A percentile compares a stretch with the other conserved stretches of the same genome.
These are phyloP conservation scores for Cheumatopsyche charites DNA, from an alignment of 1,140 invertebrate species.

Conservation along the genomic window DNA sequence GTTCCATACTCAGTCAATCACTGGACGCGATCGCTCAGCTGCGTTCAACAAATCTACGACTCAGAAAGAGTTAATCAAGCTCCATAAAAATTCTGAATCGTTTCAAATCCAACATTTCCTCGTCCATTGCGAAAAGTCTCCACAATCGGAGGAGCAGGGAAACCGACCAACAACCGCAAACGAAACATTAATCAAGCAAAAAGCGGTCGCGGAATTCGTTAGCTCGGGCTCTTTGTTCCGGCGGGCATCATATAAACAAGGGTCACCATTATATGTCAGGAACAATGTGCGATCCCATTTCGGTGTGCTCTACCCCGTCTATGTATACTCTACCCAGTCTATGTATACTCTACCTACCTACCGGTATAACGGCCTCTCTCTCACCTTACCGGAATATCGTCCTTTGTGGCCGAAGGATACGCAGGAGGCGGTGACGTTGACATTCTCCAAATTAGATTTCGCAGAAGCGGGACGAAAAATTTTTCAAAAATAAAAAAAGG, in stretches of 20 bases:
- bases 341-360: too few species aligned
- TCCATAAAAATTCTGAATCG: too few species aligned
- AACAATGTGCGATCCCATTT: constrained; percentile 46
- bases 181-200: constrained; percentile 49
- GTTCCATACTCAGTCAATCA: too few species aligned
- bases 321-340: too few species aligned
- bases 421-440: constrained; percentile 28
- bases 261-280: constrained; percentile 49
- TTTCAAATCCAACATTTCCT: too few species aligned
- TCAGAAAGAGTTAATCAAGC: too few species aligned
- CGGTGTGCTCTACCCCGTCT: background rate
- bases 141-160: too few species aligned
- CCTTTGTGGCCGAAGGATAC: constrained; percentile 30
- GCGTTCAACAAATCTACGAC: too few species aligned
- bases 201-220: constrained; percentile 44
- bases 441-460: constrained; percentile 36
- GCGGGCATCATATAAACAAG: constrained; percentile 44
- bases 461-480: background rate
- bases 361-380: constrained; percentile 33
- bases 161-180: constrained; percentile 30
- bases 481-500: background rate
- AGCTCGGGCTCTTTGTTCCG: constrained; percentile 41
- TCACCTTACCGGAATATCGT: constrained; percentile 17
- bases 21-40: too few species aligned
- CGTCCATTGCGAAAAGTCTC: too few species aligned